phyloP scores from a whole-genome alignment of 2,888 invertebrate species.

The Athripsodes cinereus region DNA sequence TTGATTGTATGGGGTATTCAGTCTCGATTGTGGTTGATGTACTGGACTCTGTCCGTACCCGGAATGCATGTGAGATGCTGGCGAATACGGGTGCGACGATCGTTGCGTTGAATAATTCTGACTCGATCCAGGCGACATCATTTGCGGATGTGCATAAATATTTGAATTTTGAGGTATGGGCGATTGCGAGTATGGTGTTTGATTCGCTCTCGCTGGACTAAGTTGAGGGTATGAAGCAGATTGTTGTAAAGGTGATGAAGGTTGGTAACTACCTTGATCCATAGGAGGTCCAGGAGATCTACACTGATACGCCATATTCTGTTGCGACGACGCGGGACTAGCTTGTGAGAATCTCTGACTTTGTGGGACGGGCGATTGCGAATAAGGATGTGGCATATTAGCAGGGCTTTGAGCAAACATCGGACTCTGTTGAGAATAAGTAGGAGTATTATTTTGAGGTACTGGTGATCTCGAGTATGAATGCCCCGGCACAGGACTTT shows the following conservation, averaged over 20 bases:
- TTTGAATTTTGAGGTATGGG: slow-evolving; percentile 28
- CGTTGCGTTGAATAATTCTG: slow-evolving; percentile 32
- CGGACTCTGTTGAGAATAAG: slow-evolving; percentile 27
- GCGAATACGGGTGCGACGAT: slow-evolving; percentile 35
- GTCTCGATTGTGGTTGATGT: slow-evolving; percentile 31
- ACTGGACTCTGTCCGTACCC: slow-evolving; percentile 32
- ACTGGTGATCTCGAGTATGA: slow-evolving; percentile 37
- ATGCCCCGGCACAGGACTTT: slow-evolving; percentile 31
- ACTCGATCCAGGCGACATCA: slow-evolving; percentile 30
- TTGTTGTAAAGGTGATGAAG: slow-evolving; percentile 28
- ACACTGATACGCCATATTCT: slow-evolving; percentile 27
- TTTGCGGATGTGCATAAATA: slow-evolving; percentile 25
- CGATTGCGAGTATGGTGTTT: slow-evolving; percentile 30
- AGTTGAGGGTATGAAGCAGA: slow-evolving; percentile 35
- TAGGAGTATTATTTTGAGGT: slow-evolving; percentile 27
- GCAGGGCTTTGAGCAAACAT: slow-evolving; percentile 28
- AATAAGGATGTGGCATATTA: slow-evolving; percentile 26
- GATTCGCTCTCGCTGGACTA: slow-evolving; percentile 34
- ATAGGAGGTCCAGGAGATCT: slow-evolving; percentile 21
- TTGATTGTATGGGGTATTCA: slow-evolving; percentile 33
- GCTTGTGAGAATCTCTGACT: slow-evolving; percentile 30
- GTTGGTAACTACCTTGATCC: slow-evolving; percentile 20
- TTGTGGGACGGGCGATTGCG: slow-evolving; percentile 28
- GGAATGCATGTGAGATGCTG: slow-evolving; percentile 18
- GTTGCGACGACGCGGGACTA: slow-evolving; percentile 27